Evolutionary conservation across 2,797 vertebrate genomes (phyloP).

Genomic region (Graptemys geographica): DNA sequence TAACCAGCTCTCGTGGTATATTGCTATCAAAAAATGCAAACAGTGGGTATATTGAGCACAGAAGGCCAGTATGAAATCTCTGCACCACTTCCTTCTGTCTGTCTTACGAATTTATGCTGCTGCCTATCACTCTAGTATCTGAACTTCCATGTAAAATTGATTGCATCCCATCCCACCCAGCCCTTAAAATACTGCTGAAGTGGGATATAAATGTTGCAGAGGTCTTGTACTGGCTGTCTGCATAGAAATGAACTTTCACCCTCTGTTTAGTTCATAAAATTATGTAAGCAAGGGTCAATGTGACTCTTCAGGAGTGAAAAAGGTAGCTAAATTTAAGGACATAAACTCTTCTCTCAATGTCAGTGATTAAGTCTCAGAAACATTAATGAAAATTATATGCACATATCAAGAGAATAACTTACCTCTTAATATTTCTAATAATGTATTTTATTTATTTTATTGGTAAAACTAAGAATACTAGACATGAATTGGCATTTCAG

Average conservation of each 20-base stretch:
- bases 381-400: constrained; percentile 67
- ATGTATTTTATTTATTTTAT: constrained; percentile 66
- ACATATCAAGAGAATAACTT: constrained; percentile 58
- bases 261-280: constrained; percentile 41
- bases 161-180: background rate
- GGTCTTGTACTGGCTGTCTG: background rate
- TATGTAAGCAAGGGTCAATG: constrained; percentile 73
- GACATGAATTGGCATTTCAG: constrained; percentile 33
- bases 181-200: constrained; percentile 11
- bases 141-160: background rate
- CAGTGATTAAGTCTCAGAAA: background rate
- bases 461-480: constrained; percentile 39
- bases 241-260: constrained; percentile 43
- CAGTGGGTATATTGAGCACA: background rate
- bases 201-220: background rate
- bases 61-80: background rate
- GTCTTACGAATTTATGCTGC: background rate
- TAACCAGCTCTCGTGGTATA: background rate
- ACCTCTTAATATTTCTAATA: constrained; percentile 42
- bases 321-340: constrained; percentile 54
- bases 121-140: background rate
- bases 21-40: background rate
- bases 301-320: constrained; percentile 40
- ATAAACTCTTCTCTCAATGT: constrained; percentile 55
- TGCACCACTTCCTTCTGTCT: background rate